Evolutionary conservation across 2,113 vertebrate species (phyloP).

Genomic region (Psittacara wagleri): DNA sequence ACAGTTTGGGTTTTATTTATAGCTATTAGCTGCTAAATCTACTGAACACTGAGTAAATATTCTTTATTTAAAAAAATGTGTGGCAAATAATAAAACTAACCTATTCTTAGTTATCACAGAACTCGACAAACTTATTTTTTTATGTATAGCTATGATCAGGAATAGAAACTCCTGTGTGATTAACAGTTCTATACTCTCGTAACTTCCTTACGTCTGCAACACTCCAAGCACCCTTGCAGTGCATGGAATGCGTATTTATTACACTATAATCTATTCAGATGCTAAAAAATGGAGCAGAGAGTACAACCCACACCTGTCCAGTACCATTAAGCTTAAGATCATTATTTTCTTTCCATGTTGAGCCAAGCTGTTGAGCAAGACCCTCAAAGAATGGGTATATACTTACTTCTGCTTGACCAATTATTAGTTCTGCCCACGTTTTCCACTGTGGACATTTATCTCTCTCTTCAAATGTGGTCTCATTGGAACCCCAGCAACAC

Average conservation of each 20-base stretch:
- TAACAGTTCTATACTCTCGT: neutral
- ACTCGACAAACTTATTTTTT: neutral
- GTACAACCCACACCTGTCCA: neutral
- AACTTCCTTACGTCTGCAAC: neutral
- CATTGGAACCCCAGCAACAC: conserved; percentile 97
- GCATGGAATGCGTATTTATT: neutral
- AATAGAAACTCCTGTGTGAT: fast-evolving
- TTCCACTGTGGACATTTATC: conserved; percentile 99
- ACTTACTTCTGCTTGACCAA: conserved; percentile 94
- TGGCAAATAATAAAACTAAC: neutral
- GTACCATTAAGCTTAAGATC: neutral
- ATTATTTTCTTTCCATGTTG: neutral
- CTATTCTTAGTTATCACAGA: neutral
- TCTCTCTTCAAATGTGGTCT: conserved; percentile 93
- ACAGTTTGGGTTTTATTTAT: neutral
- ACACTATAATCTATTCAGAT: neutral
- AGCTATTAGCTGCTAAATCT: neutral
- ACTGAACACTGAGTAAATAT: neutral
- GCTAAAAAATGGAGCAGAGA: neutral
- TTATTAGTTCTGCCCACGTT: conserved; percentile 97
- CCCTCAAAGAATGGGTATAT: neutral
- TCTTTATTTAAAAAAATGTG: neutral
- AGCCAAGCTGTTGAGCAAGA: neutral
- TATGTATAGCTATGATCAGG: neutral
- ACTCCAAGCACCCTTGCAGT: neutral